Conservation (phyloP, 2,888 invertebrate genomes). For the Sthenelais limicola region DNA sequence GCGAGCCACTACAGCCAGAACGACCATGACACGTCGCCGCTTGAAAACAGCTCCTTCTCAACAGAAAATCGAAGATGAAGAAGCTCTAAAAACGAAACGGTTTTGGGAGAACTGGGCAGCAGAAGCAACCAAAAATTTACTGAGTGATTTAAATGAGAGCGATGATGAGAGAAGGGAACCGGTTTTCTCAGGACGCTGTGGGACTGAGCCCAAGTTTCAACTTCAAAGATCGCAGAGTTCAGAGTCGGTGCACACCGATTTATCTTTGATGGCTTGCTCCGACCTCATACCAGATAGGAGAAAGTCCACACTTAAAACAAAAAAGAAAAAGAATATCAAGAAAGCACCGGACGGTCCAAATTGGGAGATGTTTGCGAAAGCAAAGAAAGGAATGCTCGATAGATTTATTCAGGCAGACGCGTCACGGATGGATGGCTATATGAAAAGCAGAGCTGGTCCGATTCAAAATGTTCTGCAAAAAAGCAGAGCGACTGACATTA, state of each 20-base stretch:
- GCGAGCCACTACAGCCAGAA: background rate
- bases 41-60: background rate
- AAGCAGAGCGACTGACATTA: constrained; percentile 6
- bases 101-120: constrained; percentile 39
- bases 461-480: constrained; percentile 5
- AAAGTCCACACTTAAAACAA: constrained; percentile 1
- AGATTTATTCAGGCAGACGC: constrained; percentile 27
- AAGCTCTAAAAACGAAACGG: background rate
- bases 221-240: background rate
- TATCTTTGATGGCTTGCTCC: constrained; percentile 31
- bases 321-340: constrained; percentile 8
- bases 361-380: constrained; percentile 34
- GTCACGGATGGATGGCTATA: constrained; percentile 8
- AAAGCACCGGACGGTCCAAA: constrained; percentile 16
- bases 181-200: constrained; percentile 26
- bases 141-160: background rate
- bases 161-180: background rate
- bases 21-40: background rate
- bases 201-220: constrained; percentile 31
- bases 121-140: constrained; percentile 1
- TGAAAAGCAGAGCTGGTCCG: background rate
- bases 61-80: constrained; percentile 17
- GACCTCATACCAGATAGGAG: background rate
- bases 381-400: constrained; percentile 28
- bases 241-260: constrained; percentile 22